Conservation (phyloP, 2,113 vertebrate species). For the Typhlomys cinereus region DNA sequence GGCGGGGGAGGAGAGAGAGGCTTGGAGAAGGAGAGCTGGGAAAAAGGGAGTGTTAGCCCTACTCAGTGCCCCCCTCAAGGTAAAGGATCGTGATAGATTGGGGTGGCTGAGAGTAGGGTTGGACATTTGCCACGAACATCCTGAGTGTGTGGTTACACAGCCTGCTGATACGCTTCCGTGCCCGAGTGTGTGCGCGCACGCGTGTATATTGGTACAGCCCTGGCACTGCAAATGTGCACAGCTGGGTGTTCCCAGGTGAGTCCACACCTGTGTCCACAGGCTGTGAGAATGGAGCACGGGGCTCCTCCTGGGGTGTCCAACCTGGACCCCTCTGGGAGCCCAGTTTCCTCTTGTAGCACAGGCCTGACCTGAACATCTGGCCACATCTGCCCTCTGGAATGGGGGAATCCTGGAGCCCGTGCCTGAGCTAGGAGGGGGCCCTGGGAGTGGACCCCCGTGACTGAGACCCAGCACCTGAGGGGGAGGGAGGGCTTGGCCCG, state of each 20-base stretch:
- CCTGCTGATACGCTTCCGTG: neutral
- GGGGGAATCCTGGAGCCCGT: neutral
- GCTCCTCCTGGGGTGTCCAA: neutral
- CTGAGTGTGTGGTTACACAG: neutral
- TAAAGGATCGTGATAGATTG: neutral
- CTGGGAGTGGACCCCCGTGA: neutral
- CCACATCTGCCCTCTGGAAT: slow-evolving; percentile 36
- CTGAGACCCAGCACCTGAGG: neutral
- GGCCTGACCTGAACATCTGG: slow-evolving; percentile 57
- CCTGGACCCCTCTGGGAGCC: slow-evolving; percentile 30
- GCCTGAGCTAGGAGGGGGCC: neutral
- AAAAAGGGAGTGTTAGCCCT: neutral
- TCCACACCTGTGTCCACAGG: slow-evolving; percentile 51
- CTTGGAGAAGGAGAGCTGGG: neutral
- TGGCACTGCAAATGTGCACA: neutral
- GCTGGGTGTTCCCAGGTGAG: neutral
- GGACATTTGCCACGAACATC: neutral
- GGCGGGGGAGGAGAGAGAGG: neutral
- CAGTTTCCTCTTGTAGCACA: neutral
- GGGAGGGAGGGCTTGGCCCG: neutral
- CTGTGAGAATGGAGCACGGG: neutral
- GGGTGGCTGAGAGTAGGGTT: neutral
- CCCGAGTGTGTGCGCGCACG: neutral
- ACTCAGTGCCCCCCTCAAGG: neutral
- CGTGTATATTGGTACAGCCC: neutral